These are phyloP conservation scores for Cryptocephalus moraei DNA, from an alignment of 2,888 invertebrate genomes.

Conservation along the genomic window DNA sequence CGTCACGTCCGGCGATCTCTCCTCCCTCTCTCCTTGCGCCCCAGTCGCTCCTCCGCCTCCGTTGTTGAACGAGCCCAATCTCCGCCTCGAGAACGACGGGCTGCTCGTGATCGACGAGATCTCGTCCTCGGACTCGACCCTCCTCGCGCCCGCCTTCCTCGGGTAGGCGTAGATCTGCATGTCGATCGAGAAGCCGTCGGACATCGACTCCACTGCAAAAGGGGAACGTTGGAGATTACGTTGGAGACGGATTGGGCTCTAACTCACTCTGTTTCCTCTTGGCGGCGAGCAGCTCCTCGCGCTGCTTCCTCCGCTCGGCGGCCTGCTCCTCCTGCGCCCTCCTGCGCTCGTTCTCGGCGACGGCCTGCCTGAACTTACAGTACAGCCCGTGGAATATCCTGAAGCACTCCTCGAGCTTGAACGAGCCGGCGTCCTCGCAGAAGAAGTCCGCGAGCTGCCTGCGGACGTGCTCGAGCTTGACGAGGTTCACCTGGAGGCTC, in stretches of 20 bases:
- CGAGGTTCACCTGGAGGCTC: slow-evolving; percentile 68
- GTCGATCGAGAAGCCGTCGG: slow-evolving; percentile 66
- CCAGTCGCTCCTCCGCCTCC: slow-evolving; percentile 31
- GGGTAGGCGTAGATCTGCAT: slow-evolving; percentile 61
- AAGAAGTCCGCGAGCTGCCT: slow-evolving; percentile 82
- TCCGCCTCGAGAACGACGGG: slow-evolving; percentile 53
- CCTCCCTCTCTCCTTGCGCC: slow-evolving; percentile 33
- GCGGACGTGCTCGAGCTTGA: slow-evolving; percentile 70
- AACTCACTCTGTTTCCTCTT: slow-evolving; percentile 50
- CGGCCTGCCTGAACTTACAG: slow-evolving; percentile 73
- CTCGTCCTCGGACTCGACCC: slow-evolving; percentile 51
- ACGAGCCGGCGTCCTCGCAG: slow-evolving; percentile 82
- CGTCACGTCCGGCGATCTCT: slow-evolving; percentile 65
- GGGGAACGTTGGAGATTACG: not conserved
- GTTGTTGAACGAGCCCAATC: slow-evolving; percentile 57
- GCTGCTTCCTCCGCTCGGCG: slow-evolving; percentile 60
- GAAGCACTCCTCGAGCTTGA: slow-evolving; percentile 91
- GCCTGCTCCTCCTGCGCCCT: slow-evolving; percentile 80
- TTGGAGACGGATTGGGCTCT: not conserved
- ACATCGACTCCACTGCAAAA: slow-evolving; percentile 50
- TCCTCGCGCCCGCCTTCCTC: slow-evolving; percentile 35
- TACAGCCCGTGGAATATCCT: slow-evolving; percentile 83
- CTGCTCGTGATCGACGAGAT: slow-evolving; percentile 48
- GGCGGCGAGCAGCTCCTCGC: slow-evolving; percentile 60
- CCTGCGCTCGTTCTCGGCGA: slow-evolving; percentile 75